These are phyloP conservation scores for Anoplolepis gracilipes DNA, from an alignment of 1,140 invertebrate species.

Conservation along the genomic window DNA sequence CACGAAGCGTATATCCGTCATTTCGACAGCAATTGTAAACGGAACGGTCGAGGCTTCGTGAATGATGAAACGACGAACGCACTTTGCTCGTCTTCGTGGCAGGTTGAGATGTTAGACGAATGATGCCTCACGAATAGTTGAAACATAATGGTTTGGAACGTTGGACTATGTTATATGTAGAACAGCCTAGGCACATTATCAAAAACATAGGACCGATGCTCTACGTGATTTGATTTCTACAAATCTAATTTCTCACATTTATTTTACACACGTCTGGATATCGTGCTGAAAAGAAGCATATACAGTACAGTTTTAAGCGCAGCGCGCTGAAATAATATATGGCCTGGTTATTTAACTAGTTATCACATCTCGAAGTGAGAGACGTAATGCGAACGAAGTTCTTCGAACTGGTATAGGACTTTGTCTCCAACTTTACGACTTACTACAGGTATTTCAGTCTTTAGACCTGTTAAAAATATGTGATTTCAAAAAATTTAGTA, in stretches of 20 bases:
- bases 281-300: neutral
- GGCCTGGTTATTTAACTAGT: conserved; percentile 22
- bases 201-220: conserved; percentile 75
- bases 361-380: conserved; percentile 25
- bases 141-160: conserved; percentile 78
- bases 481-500: neutral
- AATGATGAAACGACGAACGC: conserved; percentile 44
- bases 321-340: neutral
- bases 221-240: neutral
- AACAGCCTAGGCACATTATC: conserved; percentile 78
- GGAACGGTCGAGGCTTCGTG: neutral
- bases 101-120: conserved; percentile 49
- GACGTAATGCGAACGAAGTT: conserved; percentile 14
- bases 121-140: conserved; percentile 53
- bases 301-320: neutral
- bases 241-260: neutral
- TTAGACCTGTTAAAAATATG: neutral
- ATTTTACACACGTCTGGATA: neutral
- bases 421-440: conserved; percentile 7
- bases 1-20: neutral
- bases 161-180: conserved; percentile 78
- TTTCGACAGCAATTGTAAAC: neutral
- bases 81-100: conserved; percentile 43
- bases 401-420: conserved; percentile 4
- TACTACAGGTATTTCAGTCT: neutral